Percentiles rank a stretch among this genome's conserved stretches.
These are phyloP conservation scores for Brachionichthys hirsutus DNA, from an alignment of 2,113 vertebrate genomes.

Conservation along the genomic window DNA sequence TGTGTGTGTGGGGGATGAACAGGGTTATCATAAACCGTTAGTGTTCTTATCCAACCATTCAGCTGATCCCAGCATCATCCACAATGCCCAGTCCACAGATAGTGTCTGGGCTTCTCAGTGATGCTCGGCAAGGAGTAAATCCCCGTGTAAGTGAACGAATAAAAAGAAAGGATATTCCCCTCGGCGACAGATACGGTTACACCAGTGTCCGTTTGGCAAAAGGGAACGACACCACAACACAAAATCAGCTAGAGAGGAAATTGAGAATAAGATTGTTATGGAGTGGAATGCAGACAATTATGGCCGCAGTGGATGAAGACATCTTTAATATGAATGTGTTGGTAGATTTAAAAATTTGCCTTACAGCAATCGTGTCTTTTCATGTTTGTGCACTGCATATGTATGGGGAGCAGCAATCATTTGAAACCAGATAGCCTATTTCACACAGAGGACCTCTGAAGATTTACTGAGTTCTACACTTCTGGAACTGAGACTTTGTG, in stretches of 20 bases:
- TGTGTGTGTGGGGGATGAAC: conserved; percentile 29
- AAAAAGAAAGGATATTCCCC: conserved; percentile 33
- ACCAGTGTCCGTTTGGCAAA: conserved; percentile 50
- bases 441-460: conserved; percentile 38
- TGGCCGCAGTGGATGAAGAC: conserved; percentile 46
- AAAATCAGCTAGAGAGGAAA: conserved; percentile 37
- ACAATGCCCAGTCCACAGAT: conserved; percentile 20
- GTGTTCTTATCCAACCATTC: conserved; percentile 49
- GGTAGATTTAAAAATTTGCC: conserved; percentile 56
- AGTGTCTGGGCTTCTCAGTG: conserved; percentile 19
- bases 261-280: conserved; percentile 49
- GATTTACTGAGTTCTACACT: conserved; percentile 24
- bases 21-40: conserved; percentile 24
- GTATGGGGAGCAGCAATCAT: conserved; percentile 66
- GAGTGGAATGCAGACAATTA: conserved; percentile 52
- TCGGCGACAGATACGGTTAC: conserved; percentile 31
- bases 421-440: conserved; percentile 59
- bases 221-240: conserved; percentile 45
- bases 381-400: conserved; percentile 72
- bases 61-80: conserved; percentile 29
- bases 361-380: conserved; percentile 63
- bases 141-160: conserved; percentile 20
- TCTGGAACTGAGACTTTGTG: conserved; percentile 26
- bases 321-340: conserved; percentile 73
- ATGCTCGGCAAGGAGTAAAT: conserved; percentile 56